Base-by-base conservation (phyloP, 2,888 invertebrate genomes). In the Scaptomyza tumidula region DNA sequence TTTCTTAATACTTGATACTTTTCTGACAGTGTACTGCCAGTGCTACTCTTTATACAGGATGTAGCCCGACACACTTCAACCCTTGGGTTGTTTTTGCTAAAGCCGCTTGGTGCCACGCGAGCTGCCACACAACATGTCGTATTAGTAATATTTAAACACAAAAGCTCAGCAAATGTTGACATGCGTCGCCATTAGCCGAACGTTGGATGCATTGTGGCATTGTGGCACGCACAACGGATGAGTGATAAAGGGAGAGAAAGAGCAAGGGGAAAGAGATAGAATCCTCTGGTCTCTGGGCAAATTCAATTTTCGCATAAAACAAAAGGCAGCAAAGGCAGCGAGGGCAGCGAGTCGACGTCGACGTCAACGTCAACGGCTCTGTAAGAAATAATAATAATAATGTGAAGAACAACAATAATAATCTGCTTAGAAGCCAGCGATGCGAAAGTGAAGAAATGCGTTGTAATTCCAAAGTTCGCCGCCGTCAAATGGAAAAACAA, bases 111-210 rank as follows among this genome's bases (percentile, higher is more conserved):
- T 66, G 87, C 63, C 86, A 82, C 79, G 88, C 86, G 86, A 79
- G 88, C 81, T 87, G 68, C 69, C 68, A 75, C 80, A 79, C 80
- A 65, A 80, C 87, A 88, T 85, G 84, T 88, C 84, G 84, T 86
- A 86, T 88, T 83, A 88, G 84, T 85, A 86, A 88, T 88, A 86
- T 86, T 86, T 80, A 85, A 88, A 86, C 89, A 86, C 86, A 84
- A 85, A 88, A 78, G 88, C 88, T 85, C 80, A 73, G 83, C 86
- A 85, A 83, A 84, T 80, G 86, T 80, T 88, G 89, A 85, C 88
- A 85, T 88, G 86, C 87, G 75, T 85, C 71, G 86, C 80, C 78
- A 86, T 84, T 79, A 82, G 83, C 69, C 86, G 69, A 61, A 68
- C 71, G 74, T 65, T 86, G 80, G 72, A 66, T 86, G 89, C 86